Evolutionary conservation across 2,888 invertebrate species (phyloP), one percentile per base, ranked within the genome.

Genomic region (Dusona sp.): DNA sequence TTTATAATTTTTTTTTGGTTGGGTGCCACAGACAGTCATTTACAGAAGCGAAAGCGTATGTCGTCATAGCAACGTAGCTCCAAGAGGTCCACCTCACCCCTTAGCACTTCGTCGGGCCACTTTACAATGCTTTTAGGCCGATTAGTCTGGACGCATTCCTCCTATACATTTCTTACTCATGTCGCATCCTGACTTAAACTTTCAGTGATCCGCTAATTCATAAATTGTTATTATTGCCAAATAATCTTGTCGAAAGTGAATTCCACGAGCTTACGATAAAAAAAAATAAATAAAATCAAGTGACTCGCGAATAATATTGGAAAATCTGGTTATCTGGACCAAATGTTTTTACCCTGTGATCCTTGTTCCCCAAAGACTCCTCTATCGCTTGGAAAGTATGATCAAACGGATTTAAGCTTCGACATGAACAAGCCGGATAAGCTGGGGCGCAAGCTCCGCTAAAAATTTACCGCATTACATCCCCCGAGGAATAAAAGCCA

Each of bases 111-210:
- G 67, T 48, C 54, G n/a, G 54, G 72, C 65, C 77, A 88, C 89
- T 92, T 89, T 90, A 91, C 83, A 92, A 93, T 92, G 92, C 93
- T 93, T 92, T 93, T 92, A 92, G 92, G 91, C 91, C 92, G 92
- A 93, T 93, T 92, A 92, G 92, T 91, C 91, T 90, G 90, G 89
- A 90, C 90, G 88, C 89, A 88, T 88, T 29, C 29, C 61, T 90
- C 79, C 88, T 57, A 29, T 70, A 70, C 51, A 72, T 65, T 65
- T 65, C 68, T 77, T 48, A 73, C 80, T 54, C 54, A 68, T 70
- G 19, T 67, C 64, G 8, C 64, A 51, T 25, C 42, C 19, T 38
- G n/a, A n/a, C 64, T 65, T 42, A 11, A 22, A 54, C 42, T 54
- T 73, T 61, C 51, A 33, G 16, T 70, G 22, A 61, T 38, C 25